phyloP scores from a whole-genome alignment of 1,140 invertebrate species.

The Zeugodacus cucurbitae region DNA sequence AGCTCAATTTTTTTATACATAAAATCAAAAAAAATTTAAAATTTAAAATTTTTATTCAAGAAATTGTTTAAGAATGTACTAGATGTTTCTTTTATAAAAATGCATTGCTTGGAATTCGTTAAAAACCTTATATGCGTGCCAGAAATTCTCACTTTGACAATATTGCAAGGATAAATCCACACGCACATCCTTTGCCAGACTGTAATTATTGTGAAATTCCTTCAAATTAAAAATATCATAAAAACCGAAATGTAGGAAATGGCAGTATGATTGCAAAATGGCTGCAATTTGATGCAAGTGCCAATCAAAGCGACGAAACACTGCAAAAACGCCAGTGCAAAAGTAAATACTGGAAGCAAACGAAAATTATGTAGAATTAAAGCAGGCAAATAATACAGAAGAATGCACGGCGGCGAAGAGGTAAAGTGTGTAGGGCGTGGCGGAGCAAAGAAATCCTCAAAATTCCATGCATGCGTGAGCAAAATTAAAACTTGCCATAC shows the following conservation, averaged over 20 bases:
- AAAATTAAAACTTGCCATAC: slow-evolving; percentile 34
- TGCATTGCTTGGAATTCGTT: too few species aligned
- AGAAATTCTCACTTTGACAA: too few species aligned
- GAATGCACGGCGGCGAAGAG: neutral
- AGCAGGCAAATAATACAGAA: neutral
- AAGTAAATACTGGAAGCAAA: neutral
- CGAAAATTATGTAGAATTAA: slow-evolving; percentile 22
- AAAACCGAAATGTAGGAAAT: neutral
- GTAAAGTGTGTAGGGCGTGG: neutral
- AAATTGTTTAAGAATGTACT: too few species aligned
- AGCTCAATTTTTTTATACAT: too few species aligned
- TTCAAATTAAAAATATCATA: neutral
- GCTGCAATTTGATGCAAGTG: neutral
- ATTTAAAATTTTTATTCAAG: too few species aligned
- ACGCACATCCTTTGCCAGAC: neutral
- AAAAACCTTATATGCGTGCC: too few species aligned
- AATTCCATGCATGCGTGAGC: slow-evolving; percentile 34
- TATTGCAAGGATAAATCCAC: neutral
- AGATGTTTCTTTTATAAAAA: too few species aligned
- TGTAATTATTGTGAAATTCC: slow-evolving; percentile 3
- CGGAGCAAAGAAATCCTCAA: neutral
- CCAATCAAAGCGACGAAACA: neutral
- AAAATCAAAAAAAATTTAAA: too few species aligned
- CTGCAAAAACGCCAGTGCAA: neutral
- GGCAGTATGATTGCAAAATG: slow-evolving; percentile 5